phyloP scores from a whole-genome alignment of 2,797 vertebrate genomes.

The Typhlichthys subterraneus region DNA sequence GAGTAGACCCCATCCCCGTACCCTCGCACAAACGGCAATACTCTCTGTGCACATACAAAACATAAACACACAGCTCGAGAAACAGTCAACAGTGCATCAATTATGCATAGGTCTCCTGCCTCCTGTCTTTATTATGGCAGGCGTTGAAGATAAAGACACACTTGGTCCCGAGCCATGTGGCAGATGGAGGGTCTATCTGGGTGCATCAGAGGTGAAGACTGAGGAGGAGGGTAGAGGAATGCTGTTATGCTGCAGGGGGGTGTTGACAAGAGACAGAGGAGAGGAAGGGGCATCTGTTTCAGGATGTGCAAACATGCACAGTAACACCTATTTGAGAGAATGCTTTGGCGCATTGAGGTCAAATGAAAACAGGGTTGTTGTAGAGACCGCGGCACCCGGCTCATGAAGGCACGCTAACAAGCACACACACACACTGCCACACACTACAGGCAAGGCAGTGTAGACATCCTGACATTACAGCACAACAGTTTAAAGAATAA shows the following conservation, averaged over 20 bases:
- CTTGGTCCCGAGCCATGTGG: slow-evolving; percentile 41
- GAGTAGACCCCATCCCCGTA: too few relatives aligned
- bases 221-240: slow-evolving; percentile 61
- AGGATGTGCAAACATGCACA: slow-evolving; percentile 42
- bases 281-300: slow-evolving; percentile 65
- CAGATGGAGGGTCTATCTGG: slow-evolving; percentile 65
- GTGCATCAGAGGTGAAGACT: slow-evolving; percentile 65
- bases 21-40: slow-evolving; percentile 16
- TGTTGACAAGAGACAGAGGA: slow-evolving; percentile 50
- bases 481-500: slow-evolving; percentile 15
- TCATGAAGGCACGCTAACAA: background rate
- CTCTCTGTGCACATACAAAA: slow-evolving; percentile 47
- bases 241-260: slow-evolving; percentile 72
- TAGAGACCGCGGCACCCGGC: too few relatives aligned
- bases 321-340: slow-evolving; percentile 26
- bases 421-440: slow-evolving; percentile 1
- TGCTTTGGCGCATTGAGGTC: slow-evolving; percentile 11
- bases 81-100: slow-evolving; percentile 52
- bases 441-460: slow-evolving; percentile 12
- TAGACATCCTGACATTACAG: slow-evolving; percentile 30
- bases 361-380: too few relatives aligned
- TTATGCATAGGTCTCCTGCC: slow-evolving; percentile 41
- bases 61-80: slow-evolving; percentile 57
- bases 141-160: background rate
- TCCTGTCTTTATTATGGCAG: slow-evolving; percentile 27